Base-by-base conservation (phyloP, 2,888 invertebrate species). In the Drosophila quinaria region DNA sequence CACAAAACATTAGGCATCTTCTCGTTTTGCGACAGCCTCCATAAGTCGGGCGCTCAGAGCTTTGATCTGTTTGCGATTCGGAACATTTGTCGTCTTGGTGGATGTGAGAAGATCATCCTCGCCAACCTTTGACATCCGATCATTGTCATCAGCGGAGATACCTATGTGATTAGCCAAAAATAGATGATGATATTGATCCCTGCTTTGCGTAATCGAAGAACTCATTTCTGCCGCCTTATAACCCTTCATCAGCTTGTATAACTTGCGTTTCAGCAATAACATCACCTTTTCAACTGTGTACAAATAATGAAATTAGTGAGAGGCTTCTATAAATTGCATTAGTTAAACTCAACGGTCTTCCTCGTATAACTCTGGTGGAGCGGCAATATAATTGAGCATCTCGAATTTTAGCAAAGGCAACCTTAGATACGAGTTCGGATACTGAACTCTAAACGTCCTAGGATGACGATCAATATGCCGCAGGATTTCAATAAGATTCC, bases 351-450 rank as follows among this genome's bases (percentile, higher is more conserved):
- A 82, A 92, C 92, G 70, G 61, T 91, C 84, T 51, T 87, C 87
- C 59, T 91, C 90, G 59, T 80, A 90, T 0, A 79, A 42, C 25
- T 86, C 80, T 2, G 92, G 92, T 0, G 92, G 76, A 22, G 70
- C 80, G 3, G 90, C 81, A 15, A 70, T 77, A 79, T 86, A 82
- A 22, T 78, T 72, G 0, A 89, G 68, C 81, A 90, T 85, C 41
- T 91, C 91, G 46, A 92, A 93, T 59, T 90, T 91, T 2, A 93
- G 71, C 3, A 93, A 65, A 3, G 92, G 92, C 41, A 93, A 68
- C 61, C 87, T 87, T 13, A 93, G 71, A 65, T 92, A 90, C 0
- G 85, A 76, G 35, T 78, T 91, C 0, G 91, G 90, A 87, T 92
- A 92, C 3, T 51, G 33, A 0, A 78, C 6, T 5, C 68, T 80